These are phyloP conservation scores for Lepus europaeus DNA, from an alignment of 2,113 vertebrate species.

Conservation along the genomic window DNA sequence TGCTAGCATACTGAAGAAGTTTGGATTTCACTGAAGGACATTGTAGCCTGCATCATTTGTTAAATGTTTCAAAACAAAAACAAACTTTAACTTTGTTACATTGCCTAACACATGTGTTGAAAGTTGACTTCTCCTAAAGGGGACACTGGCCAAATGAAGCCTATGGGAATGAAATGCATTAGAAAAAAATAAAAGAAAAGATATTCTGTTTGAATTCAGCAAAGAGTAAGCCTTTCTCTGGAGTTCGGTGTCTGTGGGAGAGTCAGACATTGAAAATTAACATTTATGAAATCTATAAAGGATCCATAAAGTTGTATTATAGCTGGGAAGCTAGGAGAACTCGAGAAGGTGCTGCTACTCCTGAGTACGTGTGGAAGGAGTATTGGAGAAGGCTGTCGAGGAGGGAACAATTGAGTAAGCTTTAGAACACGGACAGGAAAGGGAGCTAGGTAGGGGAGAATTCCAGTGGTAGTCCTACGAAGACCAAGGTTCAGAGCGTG, in stretches of 20 bases:
- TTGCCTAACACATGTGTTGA: not conserved
- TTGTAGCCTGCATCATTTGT: not conserved
- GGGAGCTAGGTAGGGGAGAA: not conserved
- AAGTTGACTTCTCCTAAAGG: slow-evolving; percentile 30
- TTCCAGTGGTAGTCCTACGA: not conserved
- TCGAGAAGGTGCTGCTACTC: not conserved
- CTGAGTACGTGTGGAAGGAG: not conserved
- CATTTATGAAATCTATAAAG: not conserved
- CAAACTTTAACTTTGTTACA: not conserved
- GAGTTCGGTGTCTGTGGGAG: not conserved
- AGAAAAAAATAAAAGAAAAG: slow-evolving; percentile 50
- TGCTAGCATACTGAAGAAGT: slow-evolving; percentile 31
- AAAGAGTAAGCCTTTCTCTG: not conserved
- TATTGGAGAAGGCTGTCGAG: not conserved
- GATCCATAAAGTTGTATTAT: not conserved
- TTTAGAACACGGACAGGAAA: not conserved
- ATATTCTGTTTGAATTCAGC: slow-evolving; percentile 13
- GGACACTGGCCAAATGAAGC: not conserved
- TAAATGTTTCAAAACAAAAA: slow-evolving; percentile 24
- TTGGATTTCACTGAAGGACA: slow-evolving; percentile 2
- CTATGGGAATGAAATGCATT: not conserved
- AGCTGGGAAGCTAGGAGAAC: not conserved
- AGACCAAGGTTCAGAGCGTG: not conserved
- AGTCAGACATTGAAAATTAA: not conserved
- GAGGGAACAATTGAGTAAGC: not conserved